Evolutionary conservation across 1,140 invertebrate genomes (phyloP).

Genomic region (Calosoma granatense): DNA sequence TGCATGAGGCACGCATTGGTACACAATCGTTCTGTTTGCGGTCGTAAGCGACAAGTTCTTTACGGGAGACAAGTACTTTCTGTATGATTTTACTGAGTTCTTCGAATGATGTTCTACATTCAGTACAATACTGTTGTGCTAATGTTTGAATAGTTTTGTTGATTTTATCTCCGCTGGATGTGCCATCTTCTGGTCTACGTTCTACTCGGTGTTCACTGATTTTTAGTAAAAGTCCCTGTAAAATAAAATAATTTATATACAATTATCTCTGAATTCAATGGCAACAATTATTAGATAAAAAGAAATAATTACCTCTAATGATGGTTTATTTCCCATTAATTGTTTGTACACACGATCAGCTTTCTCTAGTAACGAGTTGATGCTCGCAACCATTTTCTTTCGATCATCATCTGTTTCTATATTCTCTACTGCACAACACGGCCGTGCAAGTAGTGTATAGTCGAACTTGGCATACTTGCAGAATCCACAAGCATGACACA

Average conservation of each 20-base stretch:
- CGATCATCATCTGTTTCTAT: conserved; percentile 96
- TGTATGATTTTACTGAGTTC: conserved; percentile 94
- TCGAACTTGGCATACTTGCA: conserved; percentile 99
- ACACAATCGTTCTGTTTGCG: conserved; percentile 55
- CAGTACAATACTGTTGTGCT: conserved; percentile 89
- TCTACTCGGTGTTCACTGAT: conserved; percentile 67
- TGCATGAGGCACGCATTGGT: neutral
- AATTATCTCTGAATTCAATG: conserved; percentile 5
- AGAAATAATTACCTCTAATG: conserved; percentile 73
- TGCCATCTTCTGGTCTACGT: conserved; percentile 47
- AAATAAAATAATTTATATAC: conserved; percentile 12
- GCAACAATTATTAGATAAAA: conserved; percentile 9
- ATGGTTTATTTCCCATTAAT: conserved; percentile 78
- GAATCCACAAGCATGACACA: conserved; percentile 97
- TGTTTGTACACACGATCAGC: conserved; percentile 91
- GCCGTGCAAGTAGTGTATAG: conserved; percentile 78
- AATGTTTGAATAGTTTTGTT: conserved; percentile 76
- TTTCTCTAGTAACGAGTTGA: conserved; percentile 84
- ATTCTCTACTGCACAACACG: conserved; percentile 91
- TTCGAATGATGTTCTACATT: conserved; percentile 91
- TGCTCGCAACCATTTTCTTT: conserved; percentile 85
- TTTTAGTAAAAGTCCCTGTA: conserved; percentile 61
- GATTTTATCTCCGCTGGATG: conserved; percentile 45
- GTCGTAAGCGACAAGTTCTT: conserved; percentile 88
- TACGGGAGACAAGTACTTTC: conserved; percentile 47